phyloP scores from a whole-genome alignment of 2,113 vertebrate species.

The Rhombomys opimus region DNA sequence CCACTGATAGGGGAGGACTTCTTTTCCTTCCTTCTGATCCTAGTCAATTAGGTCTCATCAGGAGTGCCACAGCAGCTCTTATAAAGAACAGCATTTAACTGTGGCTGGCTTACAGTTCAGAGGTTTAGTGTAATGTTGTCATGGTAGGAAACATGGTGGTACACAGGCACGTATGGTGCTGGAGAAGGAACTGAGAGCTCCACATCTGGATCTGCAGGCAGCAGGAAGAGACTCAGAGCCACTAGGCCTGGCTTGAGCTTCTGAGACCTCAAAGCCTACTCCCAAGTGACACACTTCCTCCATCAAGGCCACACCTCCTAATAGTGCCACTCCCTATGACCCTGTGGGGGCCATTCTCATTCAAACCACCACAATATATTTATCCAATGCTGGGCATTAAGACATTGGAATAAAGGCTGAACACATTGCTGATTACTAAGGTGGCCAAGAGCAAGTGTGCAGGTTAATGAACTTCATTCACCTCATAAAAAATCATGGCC shows the following conservation, averaged over 20 bases:
- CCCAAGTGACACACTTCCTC: not conserved
- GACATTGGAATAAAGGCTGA: not conserved
- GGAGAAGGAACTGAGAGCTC: not conserved
- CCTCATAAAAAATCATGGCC: not conserved
- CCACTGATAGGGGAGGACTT: too few relatives aligned
- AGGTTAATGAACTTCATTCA: not conserved
- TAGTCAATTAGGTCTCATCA: too few relatives aligned
- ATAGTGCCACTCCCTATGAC: not conserved
- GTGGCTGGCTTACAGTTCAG: not conserved
- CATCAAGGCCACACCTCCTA: not conserved
- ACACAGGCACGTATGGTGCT: not conserved
- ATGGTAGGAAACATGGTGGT: not conserved
- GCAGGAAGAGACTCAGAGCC: not conserved
- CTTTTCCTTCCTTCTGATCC: too few relatives aligned
- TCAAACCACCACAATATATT: not conserved
- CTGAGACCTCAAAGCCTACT: not conserved
- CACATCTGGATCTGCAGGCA: not conserved
- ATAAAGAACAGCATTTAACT: not conserved
- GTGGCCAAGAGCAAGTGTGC: not conserved
- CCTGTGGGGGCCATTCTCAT: not conserved
- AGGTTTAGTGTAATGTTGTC: not conserved
- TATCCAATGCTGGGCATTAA: not conserved
- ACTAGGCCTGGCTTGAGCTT: not conserved
- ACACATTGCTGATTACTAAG: fast-evolving
- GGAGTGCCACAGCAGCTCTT: not conserved